Evolutionary conservation across 2,888 invertebrate species (phyloP), one percentile per base, ranked within the genome.

Genomic region (Trachelus stipa): DNA sequence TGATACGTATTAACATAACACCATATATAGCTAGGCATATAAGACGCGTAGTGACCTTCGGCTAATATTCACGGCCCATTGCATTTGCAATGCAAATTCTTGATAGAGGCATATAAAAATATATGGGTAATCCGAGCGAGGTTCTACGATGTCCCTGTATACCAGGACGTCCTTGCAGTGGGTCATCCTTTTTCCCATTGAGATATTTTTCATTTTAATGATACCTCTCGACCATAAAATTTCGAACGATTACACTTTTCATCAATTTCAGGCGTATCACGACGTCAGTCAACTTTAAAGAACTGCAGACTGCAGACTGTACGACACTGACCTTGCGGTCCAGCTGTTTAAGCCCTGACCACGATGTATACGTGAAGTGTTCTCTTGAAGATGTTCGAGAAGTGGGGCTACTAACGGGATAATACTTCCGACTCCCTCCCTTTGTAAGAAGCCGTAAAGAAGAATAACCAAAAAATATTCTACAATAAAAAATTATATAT

Each of bases 371-470:
- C 30, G 35, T 56, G 71, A 71, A 15, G 34, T 34, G 12, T 68
- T 34, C 34, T 34, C 68, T 56, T 3, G 56, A 68, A 75, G 75
- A 69, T 56, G 33, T 69, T 40, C 68, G 56, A 56, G 33, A 74
- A 81, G 79, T 79, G 80, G 80, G 81, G 79, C 81, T 80, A 79
- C 79, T 84, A 83, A 83, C 84, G 84, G 84, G 83, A 83, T 71
- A 76, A 80, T 79, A 77, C 80, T 79, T 75, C 74, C 23, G 34
- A 35, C 35, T 34, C 35, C 34, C 11, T 34, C 30, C 69, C 4
- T 30, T 40, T 71, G 12, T 71, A 30, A 31, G 71, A 71, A 15
- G 71, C 71, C 71, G 30, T 40, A 40, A 9, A 40, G 15, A 40
- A 23, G 2, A 23, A 40, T 23, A 40, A 40, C 23, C 15, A 15